phyloP scores from a whole-genome alignment of 1,140 invertebrate species.

The Berghia stephanieae region DNA sequence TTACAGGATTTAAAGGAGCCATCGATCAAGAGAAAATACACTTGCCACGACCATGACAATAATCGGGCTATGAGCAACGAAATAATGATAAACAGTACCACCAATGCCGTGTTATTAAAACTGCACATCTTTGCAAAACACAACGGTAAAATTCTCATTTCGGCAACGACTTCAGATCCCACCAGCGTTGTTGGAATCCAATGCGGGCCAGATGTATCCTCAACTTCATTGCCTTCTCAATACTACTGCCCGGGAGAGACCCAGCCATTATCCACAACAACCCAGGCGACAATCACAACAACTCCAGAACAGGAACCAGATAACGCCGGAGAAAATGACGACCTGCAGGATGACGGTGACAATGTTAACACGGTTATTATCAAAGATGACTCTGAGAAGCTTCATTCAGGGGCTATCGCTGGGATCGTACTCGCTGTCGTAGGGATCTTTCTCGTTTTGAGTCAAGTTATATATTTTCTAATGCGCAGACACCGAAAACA shows the following conservation, averaged over 20 bases:
- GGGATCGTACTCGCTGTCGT: not conserved
- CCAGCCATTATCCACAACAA: not conserved
- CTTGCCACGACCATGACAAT: not conserved
- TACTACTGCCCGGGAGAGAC: not conserved
- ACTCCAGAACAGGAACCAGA: no score
- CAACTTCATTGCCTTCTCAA: no score
- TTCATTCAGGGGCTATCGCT: not conserved
- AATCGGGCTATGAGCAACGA: not conserved
- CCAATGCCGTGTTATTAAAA: not conserved
- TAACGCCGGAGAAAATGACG: no score
- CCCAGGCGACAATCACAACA: not conserved
- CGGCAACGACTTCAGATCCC: not conserved
- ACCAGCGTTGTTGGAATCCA: not conserved
- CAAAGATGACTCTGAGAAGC: not conserved
- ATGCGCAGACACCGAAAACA: no score
- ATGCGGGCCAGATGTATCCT: not conserved
- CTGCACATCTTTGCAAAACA: not conserved
- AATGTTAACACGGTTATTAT: not conserved
- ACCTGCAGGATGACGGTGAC: not conserved
- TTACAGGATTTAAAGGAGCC: not conserved
- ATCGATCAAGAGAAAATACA: not conserved
- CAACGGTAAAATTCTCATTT: constrained; percentile 1
- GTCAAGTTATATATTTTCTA: no score
- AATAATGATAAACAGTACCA: not conserved
- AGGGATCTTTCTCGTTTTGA: not conserved